A percentile compares a stretch with the other conserved stretches of the same genome.
phyloP scores from a whole-genome alignment of 2,797 vertebrate species.

The Anguilla pacifica region DNA sequence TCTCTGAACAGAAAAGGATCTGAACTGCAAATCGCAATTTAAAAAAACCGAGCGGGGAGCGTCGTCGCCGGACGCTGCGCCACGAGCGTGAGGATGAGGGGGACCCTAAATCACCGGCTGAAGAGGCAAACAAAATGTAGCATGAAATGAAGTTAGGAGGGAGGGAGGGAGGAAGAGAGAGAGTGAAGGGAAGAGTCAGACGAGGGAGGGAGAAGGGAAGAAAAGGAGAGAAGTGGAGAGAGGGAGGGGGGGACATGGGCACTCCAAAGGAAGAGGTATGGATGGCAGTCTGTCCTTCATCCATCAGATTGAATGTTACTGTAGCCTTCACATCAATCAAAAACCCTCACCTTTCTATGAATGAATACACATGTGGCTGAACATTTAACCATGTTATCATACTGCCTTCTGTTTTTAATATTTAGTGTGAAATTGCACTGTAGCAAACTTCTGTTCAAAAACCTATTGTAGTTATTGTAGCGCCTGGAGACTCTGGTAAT shows the following conservation, averaged over 20 bases:
- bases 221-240: background rate
- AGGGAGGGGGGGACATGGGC: background rate
- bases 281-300: background rate
- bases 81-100: too few relatives aligned
- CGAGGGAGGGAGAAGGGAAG: background rate
- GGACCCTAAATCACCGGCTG: background rate
- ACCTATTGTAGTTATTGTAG: background rate
- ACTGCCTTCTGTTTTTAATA: background rate
- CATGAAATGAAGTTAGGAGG: background rate
- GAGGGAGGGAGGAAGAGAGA: background rate
- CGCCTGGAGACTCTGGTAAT: background rate
- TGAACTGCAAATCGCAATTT: background rate
- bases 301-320: background rate
- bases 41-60: background rate
- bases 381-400: background rate
- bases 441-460: background rate
- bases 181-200: too few relatives aligned
- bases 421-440: background rate
- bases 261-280: background rate
- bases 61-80: background rate
- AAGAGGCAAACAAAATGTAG: conserved; percentile 1
- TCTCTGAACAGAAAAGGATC: background rate
- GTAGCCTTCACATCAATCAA: background rate
- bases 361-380: background rate
- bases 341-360: background rate